Evolutionary conservation across 2,797 vertebrate species (phyloP).

Genomic region (Poeciliopsis infans): DNA sequence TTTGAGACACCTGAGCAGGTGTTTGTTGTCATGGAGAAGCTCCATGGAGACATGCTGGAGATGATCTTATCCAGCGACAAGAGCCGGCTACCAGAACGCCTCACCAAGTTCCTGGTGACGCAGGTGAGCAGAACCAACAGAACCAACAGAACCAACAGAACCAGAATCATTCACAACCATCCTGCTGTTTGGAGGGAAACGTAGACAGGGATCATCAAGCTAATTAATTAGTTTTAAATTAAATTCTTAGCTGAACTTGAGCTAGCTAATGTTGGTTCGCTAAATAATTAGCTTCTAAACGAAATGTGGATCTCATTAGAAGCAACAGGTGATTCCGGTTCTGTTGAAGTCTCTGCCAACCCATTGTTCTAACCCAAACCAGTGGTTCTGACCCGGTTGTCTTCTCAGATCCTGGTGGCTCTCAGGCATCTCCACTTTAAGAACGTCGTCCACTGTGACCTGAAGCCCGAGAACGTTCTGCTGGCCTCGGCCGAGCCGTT

Average conservation of each 20-base stretch:
- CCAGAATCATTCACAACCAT: not conserved
- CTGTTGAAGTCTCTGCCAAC: not conserved
- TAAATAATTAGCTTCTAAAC: too few species aligned
- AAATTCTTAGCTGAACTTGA: too few species aligned
- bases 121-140: slow-evolving; percentile 81
- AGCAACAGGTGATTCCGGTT: not conserved
- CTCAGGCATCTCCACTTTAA: slow-evolving; percentile 98
- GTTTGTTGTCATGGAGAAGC: slow-evolving; percentile 99
- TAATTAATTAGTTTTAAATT: too few species aligned
- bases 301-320: too few species aligned
- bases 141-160: not conserved
- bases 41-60: slow-evolving; percentile 98
- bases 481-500: slow-evolving; percentile 96
- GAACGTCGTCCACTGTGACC: slow-evolving; percentile 99
- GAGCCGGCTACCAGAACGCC: slow-evolving; percentile 93
- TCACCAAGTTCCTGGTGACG: slow-evolving; percentile 97
- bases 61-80: slow-evolving; percentile 98
- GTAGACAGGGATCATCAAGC: too few species aligned
- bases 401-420: slow-evolving; percentile 92
- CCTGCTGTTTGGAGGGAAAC: not conserved
- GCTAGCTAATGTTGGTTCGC: too few species aligned
- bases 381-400: not conserved
- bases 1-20: slow-evolving; percentile 97
- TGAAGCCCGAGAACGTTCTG: slow-evolving; percentile 97
- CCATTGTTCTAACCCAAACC: not conserved